Conservation (phyloP, 1,140 invertebrate genomes). For the Temnothorax curvispinosus region DNA sequence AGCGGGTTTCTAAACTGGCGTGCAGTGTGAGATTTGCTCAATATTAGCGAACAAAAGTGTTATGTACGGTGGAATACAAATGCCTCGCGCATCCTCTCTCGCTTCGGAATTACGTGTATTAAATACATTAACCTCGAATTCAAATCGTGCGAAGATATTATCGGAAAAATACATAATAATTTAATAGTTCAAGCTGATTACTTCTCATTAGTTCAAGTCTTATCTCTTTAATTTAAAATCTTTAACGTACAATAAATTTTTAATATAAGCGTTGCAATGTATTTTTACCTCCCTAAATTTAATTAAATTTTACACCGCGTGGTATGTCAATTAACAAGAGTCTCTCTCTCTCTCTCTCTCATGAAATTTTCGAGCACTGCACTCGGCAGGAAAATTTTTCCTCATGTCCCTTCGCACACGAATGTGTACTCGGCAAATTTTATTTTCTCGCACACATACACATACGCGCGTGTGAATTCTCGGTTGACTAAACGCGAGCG, state of each 20-base stretch:
- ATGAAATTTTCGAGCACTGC: slow-evolving; percentile 14
- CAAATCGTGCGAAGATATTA: neutral
- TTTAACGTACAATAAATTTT: neutral
- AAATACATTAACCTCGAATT: slow-evolving; percentile 3
- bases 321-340: slow-evolving; percentile 21
- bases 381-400: neutral
- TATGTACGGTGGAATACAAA: neutral
- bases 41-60: slow-evolving; percentile 28
- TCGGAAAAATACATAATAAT: neutral
- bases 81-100: neutral
- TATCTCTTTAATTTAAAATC: neutral
- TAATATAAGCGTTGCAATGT: neutral
- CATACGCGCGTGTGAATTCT: slow-evolving; percentile 1
- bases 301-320: neutral
- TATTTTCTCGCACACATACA: neutral
- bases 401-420: neutral
- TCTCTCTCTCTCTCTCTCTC: neutral
- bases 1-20: slow-evolving; percentile 33
- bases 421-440: neutral
- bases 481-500: slow-evolving; percentile 39
- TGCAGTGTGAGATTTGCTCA: slow-evolving; percentile 5
- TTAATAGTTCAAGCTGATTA: neutral
- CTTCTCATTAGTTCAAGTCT: too few species aligned
- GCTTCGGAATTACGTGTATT: neutral
- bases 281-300: neutral